These are phyloP conservation scores for Sphaeramia orbicularis DNA, from an alignment of 2,797 vertebrate species.

Conservation along the genomic window DNA sequence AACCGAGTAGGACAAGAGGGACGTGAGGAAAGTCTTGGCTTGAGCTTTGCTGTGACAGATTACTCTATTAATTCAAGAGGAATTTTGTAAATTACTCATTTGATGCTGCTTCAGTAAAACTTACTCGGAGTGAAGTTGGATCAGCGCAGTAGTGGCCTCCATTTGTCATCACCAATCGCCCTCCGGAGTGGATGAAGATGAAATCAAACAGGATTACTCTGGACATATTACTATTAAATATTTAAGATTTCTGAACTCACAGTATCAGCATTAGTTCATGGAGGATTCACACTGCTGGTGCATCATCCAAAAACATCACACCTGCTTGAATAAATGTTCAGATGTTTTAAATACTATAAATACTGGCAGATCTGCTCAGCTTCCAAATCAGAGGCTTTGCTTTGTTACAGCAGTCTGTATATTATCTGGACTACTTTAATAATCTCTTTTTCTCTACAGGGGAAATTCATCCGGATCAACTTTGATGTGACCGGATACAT, in stretches of 20 bases:
- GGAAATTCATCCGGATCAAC: conserved; percentile 87
- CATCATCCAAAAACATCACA: conserved; percentile 1
- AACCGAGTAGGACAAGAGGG: conserved; percentile 1
- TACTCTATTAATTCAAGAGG: conserved; percentile 1
- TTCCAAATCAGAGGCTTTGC: not conserved
- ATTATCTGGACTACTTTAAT: conserved; percentile 24
- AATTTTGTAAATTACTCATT: not conserved
- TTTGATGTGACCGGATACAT: conserved; percentile 93
- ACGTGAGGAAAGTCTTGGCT: conserved; percentile 1
- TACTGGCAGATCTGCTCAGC: too few relatives aligned
- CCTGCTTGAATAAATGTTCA: not conserved
- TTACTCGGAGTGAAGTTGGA: not conserved
- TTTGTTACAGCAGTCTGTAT: not conserved
- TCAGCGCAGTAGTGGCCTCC: not conserved
- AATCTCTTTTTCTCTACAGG: conserved; percentile 67
- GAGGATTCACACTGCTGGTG: too few relatives aligned
- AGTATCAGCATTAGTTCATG: too few relatives aligned
- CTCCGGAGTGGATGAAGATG: too few relatives aligned
- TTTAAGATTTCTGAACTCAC: too few relatives aligned
- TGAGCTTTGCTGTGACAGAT: not conserved
- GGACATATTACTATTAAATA: too few relatives aligned
- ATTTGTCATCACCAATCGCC: not conserved
- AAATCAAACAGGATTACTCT: too few relatives aligned
- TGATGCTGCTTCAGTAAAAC: not conserved
- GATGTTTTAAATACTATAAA: too few relatives aligned